These are phyloP conservation scores for Marcusenius ussheri DNA, from an alignment of 2,113 vertebrate species.

Conservation along the genomic window DNA sequence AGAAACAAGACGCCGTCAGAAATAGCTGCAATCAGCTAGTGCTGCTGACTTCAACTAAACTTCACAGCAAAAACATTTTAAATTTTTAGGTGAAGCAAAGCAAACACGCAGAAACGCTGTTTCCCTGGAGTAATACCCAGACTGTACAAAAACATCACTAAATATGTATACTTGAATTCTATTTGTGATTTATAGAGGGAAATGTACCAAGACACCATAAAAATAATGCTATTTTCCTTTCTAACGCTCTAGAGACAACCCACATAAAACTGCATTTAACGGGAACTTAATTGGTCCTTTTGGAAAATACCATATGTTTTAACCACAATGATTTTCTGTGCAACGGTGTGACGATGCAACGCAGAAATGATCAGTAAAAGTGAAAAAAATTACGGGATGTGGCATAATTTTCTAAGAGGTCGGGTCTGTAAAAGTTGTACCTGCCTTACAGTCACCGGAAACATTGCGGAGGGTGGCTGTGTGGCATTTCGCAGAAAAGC, in stretches of 20 bases:
- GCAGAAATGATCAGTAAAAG: neutral
- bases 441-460: neutral
- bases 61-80: neutral
- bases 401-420: neutral
- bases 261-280: neutral
- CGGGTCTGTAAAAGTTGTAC: neutral
- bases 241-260: neutral
- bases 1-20: neutral
- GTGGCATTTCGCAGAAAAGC: neutral
- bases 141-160: neutral
- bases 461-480: neutral
- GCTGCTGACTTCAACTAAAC: neutral
- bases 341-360: neutral
- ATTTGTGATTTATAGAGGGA: neutral
- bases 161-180: neutral
- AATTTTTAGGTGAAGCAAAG: neutral
- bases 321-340: neutral
- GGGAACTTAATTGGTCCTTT: neutral
- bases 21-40: neutral
- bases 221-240: neutral
- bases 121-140: neutral
- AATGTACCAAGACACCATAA: neutral
- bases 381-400: neutral
- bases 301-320: neutral
- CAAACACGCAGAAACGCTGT: neutral